Evolutionary conservation across 1,140 invertebrate genomes (phyloP).

Genomic region (Caenorhabditis tropicalis): DNA sequence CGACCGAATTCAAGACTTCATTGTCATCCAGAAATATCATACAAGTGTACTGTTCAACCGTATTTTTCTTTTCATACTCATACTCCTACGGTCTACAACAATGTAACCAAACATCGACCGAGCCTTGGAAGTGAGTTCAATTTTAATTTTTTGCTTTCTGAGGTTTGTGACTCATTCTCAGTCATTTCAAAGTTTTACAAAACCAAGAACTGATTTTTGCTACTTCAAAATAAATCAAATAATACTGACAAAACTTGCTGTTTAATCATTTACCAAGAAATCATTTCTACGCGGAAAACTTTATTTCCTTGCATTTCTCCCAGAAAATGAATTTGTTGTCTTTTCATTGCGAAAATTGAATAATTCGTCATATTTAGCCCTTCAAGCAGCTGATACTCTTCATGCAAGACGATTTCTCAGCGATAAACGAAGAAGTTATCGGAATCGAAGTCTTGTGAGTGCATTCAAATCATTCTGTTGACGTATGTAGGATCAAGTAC

Average conservation of each 20-base stretch:
- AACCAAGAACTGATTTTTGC: no score
- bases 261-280: neutral
- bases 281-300: neutral
- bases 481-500: neutral
- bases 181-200: no score
- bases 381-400: slow-evolving; percentile 32
- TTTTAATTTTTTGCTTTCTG: neutral
- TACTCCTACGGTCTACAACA: neutral
- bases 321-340: neutral
- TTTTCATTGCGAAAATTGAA: neutral
- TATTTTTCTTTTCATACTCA: slow-evolving; percentile 7
- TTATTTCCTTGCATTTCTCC: neutral
- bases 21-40: neutral
- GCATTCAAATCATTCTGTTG: neutral
- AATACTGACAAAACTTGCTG: neutral
- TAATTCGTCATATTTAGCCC: slow-evolving; percentile 13
- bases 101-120: neutral
- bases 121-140: slow-evolving; percentile 18
- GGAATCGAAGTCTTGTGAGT: slow-evolving; percentile 51
- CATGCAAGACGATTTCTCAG: slow-evolving; percentile 47
- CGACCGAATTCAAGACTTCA: slow-evolving; percentile 12
- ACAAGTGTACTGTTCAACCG: slow-evolving; percentile 24
- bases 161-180: no score
- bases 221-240: neutral
- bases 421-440: slow-evolving; percentile 42